Base-by-base conservation (phyloP, 2,797 vertebrate genomes). In the Mormyrus hasselquistii region DNA sequence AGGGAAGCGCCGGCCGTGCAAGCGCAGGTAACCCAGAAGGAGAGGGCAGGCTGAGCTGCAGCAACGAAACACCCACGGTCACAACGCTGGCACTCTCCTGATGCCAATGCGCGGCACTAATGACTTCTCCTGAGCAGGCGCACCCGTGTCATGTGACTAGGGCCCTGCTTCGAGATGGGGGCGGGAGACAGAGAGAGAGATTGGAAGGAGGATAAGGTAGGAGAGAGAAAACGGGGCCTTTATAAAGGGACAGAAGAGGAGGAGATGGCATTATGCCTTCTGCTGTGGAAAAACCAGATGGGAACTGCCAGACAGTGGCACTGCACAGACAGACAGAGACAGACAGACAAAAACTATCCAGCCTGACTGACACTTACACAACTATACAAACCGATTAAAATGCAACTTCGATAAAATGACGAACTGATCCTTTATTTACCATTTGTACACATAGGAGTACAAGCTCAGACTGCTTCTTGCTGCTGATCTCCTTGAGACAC, bases 71-170 rank as follows among this genome's bases (percentile, higher is more conserved):
- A 2, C 52, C 16, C 8, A 0, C 2, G 50, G 12, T 59, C 73
- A 44, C 52, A 49, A 29, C 38, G 38, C 85, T 10, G 34, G 10
- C 25, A 19, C 69, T 50, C 12, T 87, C 91, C 87, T 38, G 73
- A 29, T 88, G 90, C 89, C 86, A 87, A 19, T 38, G 9, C 22
- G 41, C 88, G 14, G 6, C 44, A 59, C 82, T 25, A 29, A 83
- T 34, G 55, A 86, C 76, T 52, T 44, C 52, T 29, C 34, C 82
- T 47, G 83, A 84, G 16, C 83, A 25, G 90, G 62, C 92, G 86
- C 84, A 89, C 88, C 19, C 9, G 62, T 44, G 91, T 92, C 92
- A 92, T 90, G 91, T 93, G 93, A 92, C 90, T 88, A 79, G 65
- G 89, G 91, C 88, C 89, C 69, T 91, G 92, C 90, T 84, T 92